Base-by-base conservation (phyloP, 1,140 invertebrate species). In the Scaptomyza montana region DNA sequence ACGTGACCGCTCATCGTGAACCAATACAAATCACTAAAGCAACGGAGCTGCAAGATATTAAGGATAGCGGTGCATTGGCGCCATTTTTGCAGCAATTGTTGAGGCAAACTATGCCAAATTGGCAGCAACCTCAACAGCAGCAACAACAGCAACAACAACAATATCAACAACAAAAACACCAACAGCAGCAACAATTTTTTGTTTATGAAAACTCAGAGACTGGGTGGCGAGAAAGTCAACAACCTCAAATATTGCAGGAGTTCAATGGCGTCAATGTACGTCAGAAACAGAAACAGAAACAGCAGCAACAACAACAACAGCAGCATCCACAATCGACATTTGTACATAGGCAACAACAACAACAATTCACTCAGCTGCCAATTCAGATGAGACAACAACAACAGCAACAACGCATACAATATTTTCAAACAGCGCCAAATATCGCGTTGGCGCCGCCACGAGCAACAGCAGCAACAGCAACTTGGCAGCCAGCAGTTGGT, bases 231-330 rank as follows among this genome's bases (percentile, higher is more conserved):
- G 46, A 41, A 67, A 81, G 81, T 86, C 81, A 86, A 86, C 81
- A 86, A 78, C 81, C 81, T 80, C 81, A 78, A 72, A 87, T 76
- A 86, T 78, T 78, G 78, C 63, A 67, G 36, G 82, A 63, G 81
- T 86, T 87, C 81, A 86, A 87, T 86, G 80, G 80, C 77, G 80
- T 79, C 80, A 85, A 80, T 60, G 60, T 72, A 63, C 78, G 62
- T 57, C 77, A 65, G 57, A 63, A 61, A 51, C 46, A 49, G 21
- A 39, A 25, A 21, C 66, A 61, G 57, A 63, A 61, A 46, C 46
- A 49, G 30, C 49, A 25, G 13, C 66, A 61, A 25, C 64, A 45
- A 21, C 77, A 25, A 21, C 66, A 61, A 25, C 64, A 45, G 16
- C 77, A 72, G 21, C 63, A 47, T 9, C 57, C 36, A 43, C 71